These are phyloP conservation scores for Allolobophora icterica DNA, from an alignment of 2,888 invertebrate genomes.

Conservation along the genomic window DNA sequence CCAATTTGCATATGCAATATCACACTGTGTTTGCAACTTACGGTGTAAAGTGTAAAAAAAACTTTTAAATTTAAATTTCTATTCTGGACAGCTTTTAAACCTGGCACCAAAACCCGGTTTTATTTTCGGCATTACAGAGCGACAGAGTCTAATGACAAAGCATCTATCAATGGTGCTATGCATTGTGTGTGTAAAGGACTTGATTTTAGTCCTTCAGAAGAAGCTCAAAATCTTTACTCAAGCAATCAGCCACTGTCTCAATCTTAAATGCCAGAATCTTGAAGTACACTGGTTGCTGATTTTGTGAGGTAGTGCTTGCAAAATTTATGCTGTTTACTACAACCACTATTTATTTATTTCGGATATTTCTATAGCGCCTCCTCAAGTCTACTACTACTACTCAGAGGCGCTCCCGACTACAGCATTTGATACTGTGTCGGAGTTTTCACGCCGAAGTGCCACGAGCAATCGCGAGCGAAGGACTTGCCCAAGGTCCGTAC, in stretches of 20 bases:
- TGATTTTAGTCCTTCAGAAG: background rate
- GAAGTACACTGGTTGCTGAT: background rate
- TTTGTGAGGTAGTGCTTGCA: conserved; percentile 7
- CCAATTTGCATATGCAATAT: too few species aligned
- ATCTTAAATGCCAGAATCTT: background rate
- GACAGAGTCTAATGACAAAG: background rate
- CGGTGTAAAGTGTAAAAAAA: background rate
- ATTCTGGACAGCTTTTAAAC: background rate
- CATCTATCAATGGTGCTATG: background rate
- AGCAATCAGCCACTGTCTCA: background rate
- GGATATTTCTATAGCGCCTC: too few species aligned
- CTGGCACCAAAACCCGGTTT: background rate
- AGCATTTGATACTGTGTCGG: too few species aligned
- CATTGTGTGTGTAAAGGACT: background rate
- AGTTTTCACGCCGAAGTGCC: too few species aligned
- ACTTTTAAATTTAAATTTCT: background rate
- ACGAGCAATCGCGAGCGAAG: too few species aligned
- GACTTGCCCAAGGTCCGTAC: too few species aligned
- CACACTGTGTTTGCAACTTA: background rate
- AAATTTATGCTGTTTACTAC: background rate
- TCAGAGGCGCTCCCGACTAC: too few species aligned
- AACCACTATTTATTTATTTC: too few species aligned
- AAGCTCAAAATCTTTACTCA: background rate
- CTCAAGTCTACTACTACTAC: too few species aligned
- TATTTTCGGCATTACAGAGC: too few species aligned